Evolutionary conservation across 2,113 vertebrate species (phyloP).

Genomic region (Dasyprocta punctata): DNA sequence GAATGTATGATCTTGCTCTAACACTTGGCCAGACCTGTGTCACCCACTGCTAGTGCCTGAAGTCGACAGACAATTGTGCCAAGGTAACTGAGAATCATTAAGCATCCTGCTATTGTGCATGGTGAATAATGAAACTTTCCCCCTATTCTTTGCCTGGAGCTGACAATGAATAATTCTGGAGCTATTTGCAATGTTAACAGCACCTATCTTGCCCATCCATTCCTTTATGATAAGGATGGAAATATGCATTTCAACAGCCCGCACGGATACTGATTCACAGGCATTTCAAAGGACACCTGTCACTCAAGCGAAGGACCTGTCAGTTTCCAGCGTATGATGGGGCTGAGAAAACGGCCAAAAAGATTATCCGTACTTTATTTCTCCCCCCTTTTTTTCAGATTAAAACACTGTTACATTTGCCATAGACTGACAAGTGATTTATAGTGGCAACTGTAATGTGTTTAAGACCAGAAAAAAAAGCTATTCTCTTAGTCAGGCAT

Average conservation of each 20-base stretch:
- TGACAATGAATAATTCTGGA: slow-evolving; percentile 99
- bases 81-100: slow-evolving; percentile 99
- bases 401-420: slow-evolving; percentile 94
- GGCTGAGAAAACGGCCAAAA: slow-evolving; percentile 95
- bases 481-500: slow-evolving; percentile 93
- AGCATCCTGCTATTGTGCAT: slow-evolving; percentile 97
- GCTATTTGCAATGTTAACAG: slow-evolving; percentile 99
- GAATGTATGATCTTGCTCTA: slow-evolving; percentile 99
- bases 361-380: slow-evolving; percentile 99
- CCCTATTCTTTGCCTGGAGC: slow-evolving; percentile 91
- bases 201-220: slow-evolving; percentile 99
- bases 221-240: slow-evolving; percentile 98
- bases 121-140: slow-evolving; percentile 99
- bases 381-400: slow-evolving; percentile 88
- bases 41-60: slow-evolving; percentile 95
- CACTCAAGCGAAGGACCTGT: slow-evolving; percentile 99
- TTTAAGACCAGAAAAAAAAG: slow-evolving; percentile 90
- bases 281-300: slow-evolving; percentile 99
- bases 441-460: slow-evolving; percentile 93
- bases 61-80: slow-evolving; percentile 97
- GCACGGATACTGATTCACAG: slow-evolving; percentile 96
- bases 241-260: slow-evolving; percentile 99
- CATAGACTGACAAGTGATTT: slow-evolving; percentile 98
- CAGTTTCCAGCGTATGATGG: slow-evolving; percentile 93
- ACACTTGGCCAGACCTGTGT: slow-evolving; percentile 99